These are phyloP conservation scores for Apamea monoglypha DNA, from an alignment of 2,888 invertebrate genomes.

Conservation along the genomic window DNA sequence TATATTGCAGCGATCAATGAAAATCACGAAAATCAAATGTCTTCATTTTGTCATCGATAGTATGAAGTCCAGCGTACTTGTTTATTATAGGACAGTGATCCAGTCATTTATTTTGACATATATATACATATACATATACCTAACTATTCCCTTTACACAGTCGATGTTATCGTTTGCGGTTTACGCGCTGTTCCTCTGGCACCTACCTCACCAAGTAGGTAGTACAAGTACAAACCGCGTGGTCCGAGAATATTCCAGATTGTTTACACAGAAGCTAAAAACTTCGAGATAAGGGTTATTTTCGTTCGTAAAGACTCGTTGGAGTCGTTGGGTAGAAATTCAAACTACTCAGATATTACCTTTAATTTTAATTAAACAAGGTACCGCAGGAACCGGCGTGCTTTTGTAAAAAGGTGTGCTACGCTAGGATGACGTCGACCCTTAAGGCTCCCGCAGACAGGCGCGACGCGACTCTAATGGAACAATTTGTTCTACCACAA, in stretches of 20 bases:
- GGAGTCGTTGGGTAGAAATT: not conserved
- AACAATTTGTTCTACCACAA: not conserved
- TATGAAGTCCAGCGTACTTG: no score
- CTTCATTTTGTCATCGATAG: no score
- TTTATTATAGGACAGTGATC: no score
- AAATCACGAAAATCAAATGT: no score
- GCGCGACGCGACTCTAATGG: not conserved
- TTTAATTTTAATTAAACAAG: not conserved
- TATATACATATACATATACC: not conserved
- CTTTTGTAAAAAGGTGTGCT: not conserved
- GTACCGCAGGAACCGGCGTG: no score
- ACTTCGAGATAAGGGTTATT: accelerated
- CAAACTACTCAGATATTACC: not conserved
- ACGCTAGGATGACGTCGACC: not conserved
- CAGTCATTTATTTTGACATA: not conserved
- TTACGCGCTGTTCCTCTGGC: slow-evolving; percentile 4
- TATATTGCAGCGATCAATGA: no score
- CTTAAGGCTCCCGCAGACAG: not conserved
- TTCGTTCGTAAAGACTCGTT: not conserved
- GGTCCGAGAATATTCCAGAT: slow-evolving; percentile 43
- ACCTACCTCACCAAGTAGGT: not conserved
- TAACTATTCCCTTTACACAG: not conserved
- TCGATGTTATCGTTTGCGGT: slow-evolving; percentile 51
- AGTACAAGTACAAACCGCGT: not conserved
- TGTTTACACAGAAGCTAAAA: slow-evolving; percentile 13